Evolutionary conservation across 2,888 invertebrate genomes (phyloP), one percentile per base, ranked within the genome.

Genomic region (Lasioglossum pauxillum): DNA sequence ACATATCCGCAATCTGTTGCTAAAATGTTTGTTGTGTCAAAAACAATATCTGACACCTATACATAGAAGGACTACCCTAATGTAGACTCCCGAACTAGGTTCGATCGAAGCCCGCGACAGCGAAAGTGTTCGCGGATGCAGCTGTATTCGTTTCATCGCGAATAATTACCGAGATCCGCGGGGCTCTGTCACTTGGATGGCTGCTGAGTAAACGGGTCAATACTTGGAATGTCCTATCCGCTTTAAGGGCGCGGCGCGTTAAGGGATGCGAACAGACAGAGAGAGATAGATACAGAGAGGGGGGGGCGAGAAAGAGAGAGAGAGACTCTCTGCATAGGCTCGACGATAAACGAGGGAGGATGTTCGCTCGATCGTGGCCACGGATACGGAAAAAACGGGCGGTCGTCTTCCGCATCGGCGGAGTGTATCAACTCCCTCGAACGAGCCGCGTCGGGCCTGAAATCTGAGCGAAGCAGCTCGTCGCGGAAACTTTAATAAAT

Each of bases 141-240:
- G 38, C 69, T 38, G 19, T 38, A 69, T 38, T 69, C 38, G 69
- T 38, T 69, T 4, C 69, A 23, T 69, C n/a, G 38, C 19, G 69
- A 38, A 69, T 78, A 57, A 84, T 80, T 57, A 71, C 35, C 38
- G 64, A 67, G 74, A 77, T 53, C 27, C 41, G 16, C 31, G 38
- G 35, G 75, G 64, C 14, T 79, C 46, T n/a, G 72, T 75, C 41
- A 49, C 72, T 72, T 35, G 57, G 75, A 73, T 75, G 79, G 79
- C 80, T 67, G 85, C 85, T 89, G 86, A 91, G 93, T 92, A 92
- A 91, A 92, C 95, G 94, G 95, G 94, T 94, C 94, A 94, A 95
- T 94, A 95, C 94, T 94, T 91, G 92, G 93, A 92, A 93, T 91
- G 93, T 84, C 82, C 93, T 83, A 93, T 94, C 94, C 85, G 86